Base-by-base conservation (phyloP, 2,113 vertebrate genomes). In the Hydrolagus affinis region DNA sequence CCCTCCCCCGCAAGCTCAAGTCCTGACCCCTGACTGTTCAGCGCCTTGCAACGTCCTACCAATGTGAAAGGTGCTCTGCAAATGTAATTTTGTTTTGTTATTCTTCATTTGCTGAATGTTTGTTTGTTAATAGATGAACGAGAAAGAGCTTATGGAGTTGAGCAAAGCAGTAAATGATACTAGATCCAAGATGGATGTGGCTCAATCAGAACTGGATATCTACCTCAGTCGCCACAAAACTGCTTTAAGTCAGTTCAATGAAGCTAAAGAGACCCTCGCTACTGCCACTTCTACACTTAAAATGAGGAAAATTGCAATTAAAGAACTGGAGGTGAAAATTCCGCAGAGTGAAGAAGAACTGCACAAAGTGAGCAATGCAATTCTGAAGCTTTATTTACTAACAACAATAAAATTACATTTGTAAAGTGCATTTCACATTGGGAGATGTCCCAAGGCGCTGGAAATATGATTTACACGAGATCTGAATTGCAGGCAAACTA, bases 191-290 rank as follows among this genome's bases (percentile, higher is more conserved):
- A 95, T 96, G 95, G 95, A 97, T 1, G 88, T 99, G 0, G 94
- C 95, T 1, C 96, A 96, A 23, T 95, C 96, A 0, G 97, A 99
- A 89, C 93, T 99, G 10, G 96, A 98, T 86, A 94, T 99, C 85
- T 97, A 97, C 87, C 94, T 99, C 23, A 97, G 94, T 89, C 91
- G 90, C 28, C 94, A 98, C 87, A 98, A 96, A 71, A 93, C 90
- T 0, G 97, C 97, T 2, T 56, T 98, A 71, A 93, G 92, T 0
- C 95, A 93, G 11, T 90, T 99, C 83, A 95, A 91, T 85, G 89
- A 96, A 8, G 91, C 95, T 7, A 94, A 95, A 88, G 94, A 95
- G 88, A 91, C 94, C 1, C 94, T 96, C 56, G 85, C 73, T 56
- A 91, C 91, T 8, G 89, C 95, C 17, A 93, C 94, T 7, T 92